Conservation (phyloP, 2,113 vertebrate genomes). For the Agelaius tricolor region DNA sequence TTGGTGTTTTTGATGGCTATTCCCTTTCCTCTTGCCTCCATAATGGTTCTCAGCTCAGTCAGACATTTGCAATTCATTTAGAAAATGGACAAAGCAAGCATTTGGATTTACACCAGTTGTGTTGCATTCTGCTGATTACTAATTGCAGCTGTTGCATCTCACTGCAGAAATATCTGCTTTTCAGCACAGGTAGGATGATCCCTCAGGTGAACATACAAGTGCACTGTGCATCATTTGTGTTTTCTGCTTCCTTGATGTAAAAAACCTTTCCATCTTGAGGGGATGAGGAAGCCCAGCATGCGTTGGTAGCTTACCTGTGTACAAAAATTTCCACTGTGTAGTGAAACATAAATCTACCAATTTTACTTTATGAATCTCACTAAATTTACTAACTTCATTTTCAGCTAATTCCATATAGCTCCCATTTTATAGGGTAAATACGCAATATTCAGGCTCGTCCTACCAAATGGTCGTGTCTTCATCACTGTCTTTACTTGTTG, state of each 20-base stretch:
- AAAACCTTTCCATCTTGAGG: not conserved
- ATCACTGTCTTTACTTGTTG: not conserved
- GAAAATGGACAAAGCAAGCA: not conserved
- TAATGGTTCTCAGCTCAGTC: not conserved
- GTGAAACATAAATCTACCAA: not conserved
- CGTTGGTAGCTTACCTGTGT: not conserved
- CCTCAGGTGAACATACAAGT: not conserved
- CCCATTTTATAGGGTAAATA: not conserved
- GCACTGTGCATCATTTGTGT: not conserved
- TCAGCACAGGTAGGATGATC: not conserved
- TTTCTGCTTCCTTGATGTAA: not conserved
- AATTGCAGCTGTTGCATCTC: not conserved
- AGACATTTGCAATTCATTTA: not conserved
- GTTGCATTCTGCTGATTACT: not conserved
- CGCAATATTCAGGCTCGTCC: not conserved
- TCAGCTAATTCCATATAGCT: not conserved
- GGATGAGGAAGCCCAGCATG: not conserved
- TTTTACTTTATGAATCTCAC: not conserved
- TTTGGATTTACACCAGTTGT: not conserved
- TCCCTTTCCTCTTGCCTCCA: not conserved
- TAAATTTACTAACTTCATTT: not conserved
- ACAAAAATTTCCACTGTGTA: not conserved
- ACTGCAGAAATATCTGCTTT: not conserved
- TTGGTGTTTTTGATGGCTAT: not conserved
- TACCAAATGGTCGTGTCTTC: not conserved